Evolutionary conservation across 1,140 invertebrate species (phyloP).

Genomic region (Anastrepha obliqua): DNA sequence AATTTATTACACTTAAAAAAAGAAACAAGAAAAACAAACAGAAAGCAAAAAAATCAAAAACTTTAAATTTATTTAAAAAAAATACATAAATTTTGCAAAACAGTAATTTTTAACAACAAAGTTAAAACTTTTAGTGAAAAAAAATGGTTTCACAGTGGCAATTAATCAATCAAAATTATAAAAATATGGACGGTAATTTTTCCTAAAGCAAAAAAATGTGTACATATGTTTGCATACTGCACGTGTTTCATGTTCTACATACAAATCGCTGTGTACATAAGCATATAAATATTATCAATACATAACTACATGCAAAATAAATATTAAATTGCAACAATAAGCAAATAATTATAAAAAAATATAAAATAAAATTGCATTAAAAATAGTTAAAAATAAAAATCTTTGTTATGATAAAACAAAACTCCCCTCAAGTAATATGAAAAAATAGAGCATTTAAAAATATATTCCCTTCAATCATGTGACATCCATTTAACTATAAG

Average conservation of each 20-base stretch:
- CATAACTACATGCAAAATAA: background rate
- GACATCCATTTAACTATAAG: background rate
- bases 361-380: background rate
- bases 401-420: background rate
- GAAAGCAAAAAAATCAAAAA: background rate
- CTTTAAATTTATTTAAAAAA: conserved; percentile 14
- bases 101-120: background rate
- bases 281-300: background rate
- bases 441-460: background rate
- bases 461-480: conserved; percentile 19
- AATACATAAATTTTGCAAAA: background rate
- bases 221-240: conserved; percentile 53
- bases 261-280: conserved; percentile 18
- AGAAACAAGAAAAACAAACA: background rate
- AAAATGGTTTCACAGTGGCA: conserved; percentile 72
- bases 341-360: background rate
- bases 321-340: background rate
- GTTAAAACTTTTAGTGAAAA: conserved; percentile 10
- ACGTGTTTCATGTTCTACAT: conserved; percentile 18
- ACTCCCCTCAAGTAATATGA: background rate
- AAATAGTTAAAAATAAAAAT: background rate
- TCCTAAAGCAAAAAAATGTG: background rate
- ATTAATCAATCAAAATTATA: conserved; percentile 70
- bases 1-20: background rate
- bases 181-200: conserved; percentile 71